Base-by-base conservation (phyloP, 2,888 invertebrate species). In the Stegana nigrithorax region DNA sequence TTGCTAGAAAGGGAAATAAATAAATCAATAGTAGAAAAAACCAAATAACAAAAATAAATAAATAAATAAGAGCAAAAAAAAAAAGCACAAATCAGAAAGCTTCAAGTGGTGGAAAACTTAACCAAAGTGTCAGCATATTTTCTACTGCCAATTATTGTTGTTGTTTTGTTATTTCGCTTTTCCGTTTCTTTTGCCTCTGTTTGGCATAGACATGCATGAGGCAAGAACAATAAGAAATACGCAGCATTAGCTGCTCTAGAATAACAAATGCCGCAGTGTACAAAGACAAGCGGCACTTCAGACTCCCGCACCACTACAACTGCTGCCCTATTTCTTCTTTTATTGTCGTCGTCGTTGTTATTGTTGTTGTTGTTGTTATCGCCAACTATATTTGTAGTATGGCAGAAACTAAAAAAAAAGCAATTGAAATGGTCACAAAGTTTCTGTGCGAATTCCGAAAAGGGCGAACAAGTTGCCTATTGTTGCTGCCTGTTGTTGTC, bases 121-220 rank as follows among this genome's bases (percentile, higher is more conserved):
- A 50, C 32, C 36, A 36, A 59, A 59, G 50, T 59, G 59, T 47
- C 50, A 47, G 59, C 47, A 59, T 59, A 59, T 59, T 59, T 59
- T 59, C 39, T 50, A 47, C 59, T 59, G 59, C 50, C 59, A 59
- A 59, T 59, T 59, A 59, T 59, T 42, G 26, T 42, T 25, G 25
- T 57, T n/a, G n/a, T 36, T 39, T 56, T 56, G 14, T 17, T 56
- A 12, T 23, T 42, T 42, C 36, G 29, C 14, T 27, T 1, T 17
- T 29, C 8, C 14, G 8, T 45, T 17, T 45, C 5, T 45, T 45
- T 36, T 36, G 10, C 14, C 14, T 36, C 4, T n/a, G n/a, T n/a
- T n/a, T n/a, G n/a, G n/a, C n/a, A n/a, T n/a, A n/a, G n/a, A n/a
- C n/a, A n/a, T n/a, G n/a, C n/a, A n/a, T n/a, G n/a, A n/a, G n/a